A percentile compares a stretch with the other conserved stretches of the same genome.
These are phyloP conservation scores for Rhynchomys soricoides DNA, from an alignment of 2,113 vertebrate species.

Conservation along the genomic window DNA sequence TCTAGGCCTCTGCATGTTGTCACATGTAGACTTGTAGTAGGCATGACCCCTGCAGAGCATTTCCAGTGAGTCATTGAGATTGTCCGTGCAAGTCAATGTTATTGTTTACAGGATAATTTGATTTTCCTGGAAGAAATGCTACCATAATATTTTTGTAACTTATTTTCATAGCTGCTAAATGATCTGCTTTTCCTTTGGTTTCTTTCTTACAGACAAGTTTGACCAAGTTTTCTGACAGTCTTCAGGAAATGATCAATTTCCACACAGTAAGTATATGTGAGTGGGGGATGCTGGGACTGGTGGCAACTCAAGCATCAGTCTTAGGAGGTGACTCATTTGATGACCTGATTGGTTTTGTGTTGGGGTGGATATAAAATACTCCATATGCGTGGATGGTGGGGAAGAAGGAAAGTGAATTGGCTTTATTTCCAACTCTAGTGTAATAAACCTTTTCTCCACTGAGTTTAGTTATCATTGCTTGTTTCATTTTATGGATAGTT, in stretches of 20 bases:
- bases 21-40: neutral
- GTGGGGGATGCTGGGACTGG: slow-evolving; percentile 45
- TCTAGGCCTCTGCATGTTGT: slow-evolving; percentile 22
- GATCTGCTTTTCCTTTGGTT: slow-evolving; percentile 70
- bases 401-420: neutral
- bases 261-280: slow-evolving; percentile 91
- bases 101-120: slow-evolving; percentile 21
- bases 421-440: slow-evolving; percentile 19
- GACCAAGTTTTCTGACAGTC: slow-evolving; percentile 95
- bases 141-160: slow-evolving; percentile 58
- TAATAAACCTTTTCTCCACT: neutral
- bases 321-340: slow-evolving; percentile 6
- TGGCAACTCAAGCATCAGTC: neutral
- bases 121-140: slow-evolving; percentile 52
- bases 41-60: neutral
- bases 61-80: neutral
- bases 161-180: slow-evolving; percentile 43
- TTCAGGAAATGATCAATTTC: slow-evolving; percentile 99
- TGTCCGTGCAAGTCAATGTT: slow-evolving; percentile 52
- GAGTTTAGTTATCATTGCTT: neutral
- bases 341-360: slow-evolving; percentile 30
- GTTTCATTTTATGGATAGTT: neutral
- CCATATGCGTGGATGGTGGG: neutral
- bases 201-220: slow-evolving; percentile 90
- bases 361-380: slow-evolving; percentile 24